Base-by-base conservation (phyloP, 2,797 vertebrate genomes). In the Brachyrhaphis roseni region DNA sequence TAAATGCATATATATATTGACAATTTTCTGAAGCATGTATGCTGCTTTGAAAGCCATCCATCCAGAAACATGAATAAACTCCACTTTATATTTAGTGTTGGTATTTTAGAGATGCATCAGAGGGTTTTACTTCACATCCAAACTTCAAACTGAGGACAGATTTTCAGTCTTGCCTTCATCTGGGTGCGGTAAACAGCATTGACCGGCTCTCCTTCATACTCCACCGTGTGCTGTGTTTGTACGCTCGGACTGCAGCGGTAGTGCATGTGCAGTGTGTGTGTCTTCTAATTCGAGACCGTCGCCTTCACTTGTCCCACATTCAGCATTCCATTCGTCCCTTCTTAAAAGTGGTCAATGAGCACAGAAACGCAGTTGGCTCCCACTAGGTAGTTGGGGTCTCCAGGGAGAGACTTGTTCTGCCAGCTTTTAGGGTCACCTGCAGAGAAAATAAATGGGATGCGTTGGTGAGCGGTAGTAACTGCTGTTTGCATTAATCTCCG, bases 301-400 rank as follows among this genome's bases (percentile, higher is more conserved):
- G 89, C 89, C 90, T 85, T 78, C 89, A 78, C 81, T 74, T 77
- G 76, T 76, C 96, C 96, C 96, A 96, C 95, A 94, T 95, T 96
- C 94, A 93, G 94, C 86, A 94, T 4, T 72, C 87, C 82, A 83
- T 89, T 91, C 92, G 5, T 68, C 87, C 83, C 83, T 89, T 93
- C 89, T 94, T 97, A 99, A 93, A 99, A 99, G 96, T 99, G 98
- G 95, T 99, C 98, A 89, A 99, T 99, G 93, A 99, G 96, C 93
- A 99, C 98, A 78, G 98, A 99, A 73, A 99, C 98, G 91, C 98
- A 99, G 96, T 99, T 99, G 95, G 98, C 97, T 91, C 98, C 98
- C 89, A 99, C 98, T 94, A 99, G 96, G 92, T 99, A 99, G 96
- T 99, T 99, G 84, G 98, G 98, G 94, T 99, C 98, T 81, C 98